Percentiles rank a stretch among this genome's conserved stretches.
Conservation (phyloP, 2,888 invertebrate species). For the Rhogogaster chlorosoma region DNA sequence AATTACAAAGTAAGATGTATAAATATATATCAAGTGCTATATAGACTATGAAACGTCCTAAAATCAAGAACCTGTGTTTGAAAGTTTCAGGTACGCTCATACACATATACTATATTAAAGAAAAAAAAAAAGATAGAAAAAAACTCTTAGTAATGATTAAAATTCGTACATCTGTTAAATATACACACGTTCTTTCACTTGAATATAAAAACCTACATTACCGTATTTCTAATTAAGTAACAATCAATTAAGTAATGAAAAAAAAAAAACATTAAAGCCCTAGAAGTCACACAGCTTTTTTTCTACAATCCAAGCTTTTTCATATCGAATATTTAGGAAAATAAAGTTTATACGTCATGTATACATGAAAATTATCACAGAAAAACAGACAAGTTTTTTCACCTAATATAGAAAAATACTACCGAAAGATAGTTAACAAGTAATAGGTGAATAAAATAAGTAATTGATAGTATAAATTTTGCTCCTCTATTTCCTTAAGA, state of each 20-base stretch:
- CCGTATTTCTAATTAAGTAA: constrained; percentile 35
- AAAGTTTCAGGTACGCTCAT: constrained; percentile 37
- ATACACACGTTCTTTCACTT: constrained; percentile 39
- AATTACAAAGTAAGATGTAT: constrained; percentile 51
- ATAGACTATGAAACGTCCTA: constrained; percentile 43
- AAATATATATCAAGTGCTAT: constrained; percentile 48
- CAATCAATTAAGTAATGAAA: not conserved
- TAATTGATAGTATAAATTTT: not conserved
- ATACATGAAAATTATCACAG: constrained; percentile 23
- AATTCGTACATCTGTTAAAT: constrained; percentile 48
- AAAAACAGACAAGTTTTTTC: constrained; percentile 22
- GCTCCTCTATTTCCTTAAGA: constrained; percentile 18
- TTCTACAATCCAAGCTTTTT: constrained; percentile 37
- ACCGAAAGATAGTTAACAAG: not conserved
- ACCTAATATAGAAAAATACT: constrained; percentile 21
- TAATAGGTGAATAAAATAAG: constrained; percentile 30
- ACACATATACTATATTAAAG: constrained; percentile 8
- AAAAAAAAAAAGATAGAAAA: not conserved
- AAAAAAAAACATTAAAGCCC: not conserved
- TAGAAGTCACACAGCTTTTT: constrained; percentile 34
- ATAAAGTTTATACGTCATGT: not conserved
- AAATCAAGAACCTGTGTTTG: constrained; percentile 45
- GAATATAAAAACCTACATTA: constrained; percentile 16
- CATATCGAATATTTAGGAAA: constrained; percentile 41
- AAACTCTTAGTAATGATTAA: constrained; percentile 26